phyloP scores from a whole-genome alignment of 1,140 invertebrate genomes.

The Aphelinus certus region DNA sequence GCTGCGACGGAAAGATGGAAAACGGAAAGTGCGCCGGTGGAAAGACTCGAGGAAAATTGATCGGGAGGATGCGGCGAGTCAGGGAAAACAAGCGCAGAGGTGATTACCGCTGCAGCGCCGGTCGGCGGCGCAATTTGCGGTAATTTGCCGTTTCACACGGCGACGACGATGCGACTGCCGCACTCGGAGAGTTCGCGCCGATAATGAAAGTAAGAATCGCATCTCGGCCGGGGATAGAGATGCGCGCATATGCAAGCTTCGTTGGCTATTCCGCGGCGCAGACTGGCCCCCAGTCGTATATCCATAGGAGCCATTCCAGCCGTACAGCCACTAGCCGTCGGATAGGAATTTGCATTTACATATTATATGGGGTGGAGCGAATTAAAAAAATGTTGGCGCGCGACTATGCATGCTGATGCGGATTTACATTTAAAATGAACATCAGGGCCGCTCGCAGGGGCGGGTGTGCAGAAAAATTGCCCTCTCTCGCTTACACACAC shows the following conservation, averaged over 20 bases:
- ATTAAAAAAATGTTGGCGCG: constrained; percentile 11
- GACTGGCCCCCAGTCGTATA: too few relatives aligned
- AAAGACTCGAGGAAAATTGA: neutral
- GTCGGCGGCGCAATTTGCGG: neutral
- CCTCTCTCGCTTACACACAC: too few relatives aligned
- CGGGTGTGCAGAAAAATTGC: too few relatives aligned
- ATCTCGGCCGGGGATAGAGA: too few relatives aligned
- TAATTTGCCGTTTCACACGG: constrained; percentile 26
- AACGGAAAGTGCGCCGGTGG: too few relatives aligned
- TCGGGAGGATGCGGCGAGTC: neutral
- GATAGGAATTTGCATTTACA: constrained; percentile 26
- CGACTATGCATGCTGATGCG: neutral
- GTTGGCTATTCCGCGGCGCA: too few relatives aligned
- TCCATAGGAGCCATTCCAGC: too few relatives aligned
- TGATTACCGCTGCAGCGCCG: constrained; percentile 6
- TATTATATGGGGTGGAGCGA: constrained; percentile 7
- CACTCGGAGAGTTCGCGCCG: neutral
- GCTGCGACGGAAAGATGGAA: too few relatives aligned
- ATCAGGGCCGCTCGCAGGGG: neutral
- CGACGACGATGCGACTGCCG: neutral
- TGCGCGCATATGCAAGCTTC: too few relatives aligned
- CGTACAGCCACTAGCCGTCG: too few relatives aligned
- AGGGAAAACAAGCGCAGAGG: neutral
- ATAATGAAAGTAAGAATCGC: constrained; percentile 16
- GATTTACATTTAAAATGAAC: constrained; percentile 41